Evolutionary conservation across 2,113 vertebrate genomes (phyloP), one percentile per base, ranked within the genome.

Genomic region (Actenoides hombroni): DNA sequence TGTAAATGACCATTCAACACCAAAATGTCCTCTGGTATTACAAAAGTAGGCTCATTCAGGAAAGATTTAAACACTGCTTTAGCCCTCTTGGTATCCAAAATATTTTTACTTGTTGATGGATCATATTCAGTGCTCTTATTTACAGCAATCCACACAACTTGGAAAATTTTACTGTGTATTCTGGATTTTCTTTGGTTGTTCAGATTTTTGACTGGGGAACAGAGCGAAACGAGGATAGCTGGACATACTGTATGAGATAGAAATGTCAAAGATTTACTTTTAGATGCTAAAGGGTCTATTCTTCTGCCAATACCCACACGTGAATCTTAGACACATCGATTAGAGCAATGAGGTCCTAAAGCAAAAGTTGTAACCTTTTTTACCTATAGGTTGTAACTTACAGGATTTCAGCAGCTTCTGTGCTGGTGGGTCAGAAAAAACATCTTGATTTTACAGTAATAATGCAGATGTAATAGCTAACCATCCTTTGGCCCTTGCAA

Each of bases 241-340:
- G 39, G 57, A 53, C 60, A 69, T 84, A 31, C 18, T 57, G 35
- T 65, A 73, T 31, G 74, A 90, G 68, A 90, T n/a, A 64, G 67
- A 91, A 95, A 94, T 78, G 39, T 82, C 82, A 89, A 54, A 77
- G 67, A 94, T 90, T 88, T 78, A 33, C 37, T 75, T 92, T 92
- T 63, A 90, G 95, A 92, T 68, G 84, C 69, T 94, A 33, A 59
- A 90, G 49, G 13, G 39, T 88, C 44, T 86, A 25, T 93, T 82
- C 79, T 84, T 14, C 80, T 64, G 67, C 82, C 68, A n/a, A 29
- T 88, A 95, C 33, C 53, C 57, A 20, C 23, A 5, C 10, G 5
- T 59, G 54, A 65, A 78, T 71, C 68, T 71, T 40, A 17, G 40
- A 56, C 53, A 51, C 31, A 35, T 74, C 59, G 64, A 6, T 40